Conservation (phyloP, 2,888 invertebrate genomes). For the Gymnocheta viridis region DNA sequence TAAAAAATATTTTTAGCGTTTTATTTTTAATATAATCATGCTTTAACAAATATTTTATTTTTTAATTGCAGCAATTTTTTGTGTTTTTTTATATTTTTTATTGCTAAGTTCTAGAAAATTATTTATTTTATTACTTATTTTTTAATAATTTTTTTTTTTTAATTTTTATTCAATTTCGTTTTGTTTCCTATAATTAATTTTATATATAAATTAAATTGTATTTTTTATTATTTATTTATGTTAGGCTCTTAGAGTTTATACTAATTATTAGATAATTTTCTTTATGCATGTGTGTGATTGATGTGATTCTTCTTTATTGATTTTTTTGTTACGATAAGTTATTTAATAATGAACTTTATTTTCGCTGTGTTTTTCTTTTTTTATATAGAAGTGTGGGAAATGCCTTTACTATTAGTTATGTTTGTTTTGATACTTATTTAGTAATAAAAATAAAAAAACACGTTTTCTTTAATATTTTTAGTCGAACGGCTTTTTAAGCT, state of each 20-base stretch:
- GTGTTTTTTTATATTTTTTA: slow-evolving; percentile 60
- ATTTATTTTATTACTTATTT: slow-evolving; percentile 53
- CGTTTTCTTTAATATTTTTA: slow-evolving; percentile 13
- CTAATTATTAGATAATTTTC: slow-evolving; percentile 50
- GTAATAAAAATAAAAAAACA: slow-evolving; percentile 7
- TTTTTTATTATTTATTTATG: slow-evolving; percentile 56
- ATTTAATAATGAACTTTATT: slow-evolving; percentile 51
- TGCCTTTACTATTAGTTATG: slow-evolving; percentile 32
- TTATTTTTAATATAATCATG: slow-evolving; percentile 65
- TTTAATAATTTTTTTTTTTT: slow-evolving; percentile 64
- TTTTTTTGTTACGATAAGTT: slow-evolving; percentile 39
- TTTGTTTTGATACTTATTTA: slow-evolving; percentile 42
- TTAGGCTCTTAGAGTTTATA: slow-evolving; percentile 67
- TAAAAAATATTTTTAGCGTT: slow-evolving; percentile 68
- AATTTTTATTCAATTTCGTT: slow-evolving; percentile 57
- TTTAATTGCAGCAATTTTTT: slow-evolving; percentile 67
- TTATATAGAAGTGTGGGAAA: slow-evolving; percentile 52
- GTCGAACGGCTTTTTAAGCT: slow-evolving; percentile 41
- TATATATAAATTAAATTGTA: slow-evolving; percentile 63
- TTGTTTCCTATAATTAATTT: slow-evolving; percentile 50
- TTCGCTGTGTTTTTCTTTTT: slow-evolving; percentile 56
- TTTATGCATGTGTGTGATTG: slow-evolving; percentile 59
- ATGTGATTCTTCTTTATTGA: slow-evolving; percentile 26
- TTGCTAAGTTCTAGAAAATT: slow-evolving; percentile 66
- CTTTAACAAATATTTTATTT: slow-evolving; percentile 70